Percentiles rank a stretch among this genome's conserved stretches.
phyloP scores from a whole-genome alignment of 2,797 vertebrate species.

The Anguilla anguilla region DNA sequence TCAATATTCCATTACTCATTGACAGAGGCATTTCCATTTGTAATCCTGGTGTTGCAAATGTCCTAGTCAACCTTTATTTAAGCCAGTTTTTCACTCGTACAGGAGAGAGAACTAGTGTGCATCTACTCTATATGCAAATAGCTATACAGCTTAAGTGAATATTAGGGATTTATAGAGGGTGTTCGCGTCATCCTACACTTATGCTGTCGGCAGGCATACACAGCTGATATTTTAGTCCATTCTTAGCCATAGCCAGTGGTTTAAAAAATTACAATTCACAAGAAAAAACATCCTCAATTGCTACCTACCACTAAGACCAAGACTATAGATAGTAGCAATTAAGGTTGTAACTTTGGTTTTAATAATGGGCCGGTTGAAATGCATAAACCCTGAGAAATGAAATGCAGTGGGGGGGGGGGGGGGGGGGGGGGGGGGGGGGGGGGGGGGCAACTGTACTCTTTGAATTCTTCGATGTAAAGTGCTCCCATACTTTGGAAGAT shows the following conservation, averaged over 20 bases:
- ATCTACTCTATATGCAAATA: slow-evolving; percentile 29
- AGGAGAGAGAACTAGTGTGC: not conserved
- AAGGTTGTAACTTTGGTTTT: not conserved
- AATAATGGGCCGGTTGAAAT: not conserved
- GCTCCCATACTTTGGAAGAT: no score
- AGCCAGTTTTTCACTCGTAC: slow-evolving; percentile 12
- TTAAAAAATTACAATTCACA: not conserved
- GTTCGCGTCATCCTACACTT: slow-evolving; percentile 12
- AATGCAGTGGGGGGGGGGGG: no score
- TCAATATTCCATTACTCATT: slow-evolving; percentile 12
- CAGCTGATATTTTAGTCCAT: not conserved
- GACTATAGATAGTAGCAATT: not conserved
- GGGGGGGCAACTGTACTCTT: no score
- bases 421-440: no score
- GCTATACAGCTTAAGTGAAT: slow-evolving; percentile 19
- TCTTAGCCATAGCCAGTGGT: not conserved
- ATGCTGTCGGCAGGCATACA: not conserved
- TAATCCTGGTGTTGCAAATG: slow-evolving; percentile 16
- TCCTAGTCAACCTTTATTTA: slow-evolving; percentile 24
- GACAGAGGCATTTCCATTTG: slow-evolving; percentile 31
- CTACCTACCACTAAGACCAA: not conserved
- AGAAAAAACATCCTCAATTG: not conserved
- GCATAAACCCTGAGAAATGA: no score
- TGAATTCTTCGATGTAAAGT: no score
- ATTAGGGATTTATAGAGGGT: slow-evolving; percentile 28